A percentile compares a stretch with the other conserved stretches of the same genome.
These are phyloP conservation scores for Crossoptilon crossoptilon DNA, from an alignment of 2,797 vertebrate species.

Conservation along the genomic window DNA sequence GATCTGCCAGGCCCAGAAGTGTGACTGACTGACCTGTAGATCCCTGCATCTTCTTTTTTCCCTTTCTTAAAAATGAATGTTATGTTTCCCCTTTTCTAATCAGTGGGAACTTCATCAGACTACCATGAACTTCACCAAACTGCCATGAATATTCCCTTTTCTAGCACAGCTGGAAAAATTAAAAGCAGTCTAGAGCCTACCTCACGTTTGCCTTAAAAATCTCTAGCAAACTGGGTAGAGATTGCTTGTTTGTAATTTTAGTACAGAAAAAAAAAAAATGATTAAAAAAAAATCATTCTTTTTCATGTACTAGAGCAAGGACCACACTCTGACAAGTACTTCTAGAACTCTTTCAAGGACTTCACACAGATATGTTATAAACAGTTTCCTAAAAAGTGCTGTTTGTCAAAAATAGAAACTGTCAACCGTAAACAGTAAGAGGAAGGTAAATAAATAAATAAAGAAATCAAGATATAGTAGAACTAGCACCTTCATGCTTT, in stretches of 20 bases:
- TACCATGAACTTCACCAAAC: no score
- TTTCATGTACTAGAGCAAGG: not conserved
- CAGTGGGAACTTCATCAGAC: no score
- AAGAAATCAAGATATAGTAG: not conserved
- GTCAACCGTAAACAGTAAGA: not conserved
- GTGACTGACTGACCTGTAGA: no score
- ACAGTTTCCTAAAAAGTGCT: not conserved
- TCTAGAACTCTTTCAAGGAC: not conserved
- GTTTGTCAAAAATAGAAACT: not conserved
- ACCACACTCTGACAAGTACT: not conserved
- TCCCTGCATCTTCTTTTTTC: no score
- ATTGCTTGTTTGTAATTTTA: no score
- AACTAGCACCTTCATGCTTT: not conserved
- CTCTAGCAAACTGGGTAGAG: not conserved
- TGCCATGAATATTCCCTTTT: not conserved
- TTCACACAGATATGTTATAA: not conserved
- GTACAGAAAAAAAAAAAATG: not conserved
- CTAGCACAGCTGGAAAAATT: not conserved
- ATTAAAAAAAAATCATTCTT: no score
- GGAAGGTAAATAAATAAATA: not conserved
- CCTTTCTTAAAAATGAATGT: no score
- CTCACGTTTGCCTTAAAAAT: not conserved
- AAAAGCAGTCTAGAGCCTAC: constrained; percentile 13
- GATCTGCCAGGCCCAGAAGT: no score
- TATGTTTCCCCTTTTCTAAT: no score